phyloP scores from a whole-genome alignment of 2,113 vertebrate species.

The Sander lucioperca region DNA sequence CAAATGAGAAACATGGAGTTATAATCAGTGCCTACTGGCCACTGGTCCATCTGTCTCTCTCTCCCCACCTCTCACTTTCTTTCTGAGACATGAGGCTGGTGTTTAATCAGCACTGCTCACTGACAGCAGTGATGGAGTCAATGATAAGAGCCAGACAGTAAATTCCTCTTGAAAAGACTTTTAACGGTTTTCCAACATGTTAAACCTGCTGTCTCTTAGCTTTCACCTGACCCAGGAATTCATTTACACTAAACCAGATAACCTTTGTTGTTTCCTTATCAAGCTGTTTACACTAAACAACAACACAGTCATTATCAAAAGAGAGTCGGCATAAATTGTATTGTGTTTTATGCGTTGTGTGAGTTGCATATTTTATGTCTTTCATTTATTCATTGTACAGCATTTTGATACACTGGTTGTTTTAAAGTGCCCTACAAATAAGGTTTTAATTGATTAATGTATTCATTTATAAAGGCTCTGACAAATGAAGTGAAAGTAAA shows the following conservation, averaged over 20 bases:
- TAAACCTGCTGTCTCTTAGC: conserved; percentile 2
- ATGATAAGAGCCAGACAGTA: conserved; percentile 35
- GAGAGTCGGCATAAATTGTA: too few relatives aligned
- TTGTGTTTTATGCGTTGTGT: too few relatives aligned
- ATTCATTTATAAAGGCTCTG: not conserved
- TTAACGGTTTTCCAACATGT: conserved; percentile 11
- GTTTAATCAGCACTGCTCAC: conserved; percentile 38
- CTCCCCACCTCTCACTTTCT: conserved; percentile 36
- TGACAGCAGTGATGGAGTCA: conserved; percentile 30
- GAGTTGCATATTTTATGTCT: too few relatives aligned
- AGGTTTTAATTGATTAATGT: too few relatives aligned
- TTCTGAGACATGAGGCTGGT: not conserved
- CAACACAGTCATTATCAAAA: too few relatives aligned
- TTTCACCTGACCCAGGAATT: not conserved
- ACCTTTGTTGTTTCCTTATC: conserved; percentile 7
- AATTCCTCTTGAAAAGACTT: conserved; percentile 14
- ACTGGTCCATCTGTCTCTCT: not conserved
- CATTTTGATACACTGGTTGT: too few relatives aligned
- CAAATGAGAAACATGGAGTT: not conserved
- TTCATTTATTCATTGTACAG: too few relatives aligned
- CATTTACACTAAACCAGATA: conserved; percentile 17
- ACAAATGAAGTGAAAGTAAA: not conserved
- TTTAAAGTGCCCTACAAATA: too few relatives aligned
- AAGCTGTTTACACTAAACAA: conserved; percentile 43
- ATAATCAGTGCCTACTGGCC: not conserved